Percentiles rank a stretch among this genome's conserved stretches.
phyloP scores from a whole-genome alignment of 1,140 invertebrate genomes.

The Sitodiplosis mosellana region DNA sequence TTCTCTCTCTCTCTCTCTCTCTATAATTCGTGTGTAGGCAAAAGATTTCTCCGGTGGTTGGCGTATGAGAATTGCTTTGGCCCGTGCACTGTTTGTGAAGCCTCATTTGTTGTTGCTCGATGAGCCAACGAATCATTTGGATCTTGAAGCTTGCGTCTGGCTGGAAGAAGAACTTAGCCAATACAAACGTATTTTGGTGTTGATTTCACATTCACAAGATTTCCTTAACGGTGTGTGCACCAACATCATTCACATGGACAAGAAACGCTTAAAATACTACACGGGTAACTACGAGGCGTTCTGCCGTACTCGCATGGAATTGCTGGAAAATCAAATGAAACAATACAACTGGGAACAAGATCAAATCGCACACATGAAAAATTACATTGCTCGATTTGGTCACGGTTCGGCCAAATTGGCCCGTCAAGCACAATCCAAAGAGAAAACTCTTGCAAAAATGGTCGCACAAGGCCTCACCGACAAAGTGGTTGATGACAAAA shows the following conservation, averaged over 20 bases:
- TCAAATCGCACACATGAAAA: slow-evolving; percentile 99
- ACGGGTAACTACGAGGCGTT: slow-evolving; percentile 95
- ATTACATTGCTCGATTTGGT: slow-evolving; percentile 98
- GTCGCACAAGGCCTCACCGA: slow-evolving; percentile 93
- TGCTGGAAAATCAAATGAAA: slow-evolving; percentile 97
- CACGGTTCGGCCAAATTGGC: slow-evolving; percentile 97
- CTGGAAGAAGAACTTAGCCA: slow-evolving; percentile 92
- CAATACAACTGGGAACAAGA: slow-evolving; percentile 99
- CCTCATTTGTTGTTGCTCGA: slow-evolving; percentile 87
- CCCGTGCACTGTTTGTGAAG: slow-evolving; percentile 77
- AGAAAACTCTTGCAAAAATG: slow-evolving; percentile 99
- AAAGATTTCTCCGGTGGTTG: slow-evolving; percentile 97
- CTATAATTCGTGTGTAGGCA: no score
- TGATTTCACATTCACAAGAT: slow-evolving; percentile 99
- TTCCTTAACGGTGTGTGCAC: slow-evolving; percentile 99
- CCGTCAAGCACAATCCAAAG: slow-evolving; percentile 95
- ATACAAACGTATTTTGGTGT: slow-evolving; percentile 93
- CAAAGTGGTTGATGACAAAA: slow-evolving; percentile 79
- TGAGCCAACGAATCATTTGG: slow-evolving; percentile 96
- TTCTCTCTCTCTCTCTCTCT: no score
- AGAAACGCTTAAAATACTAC: slow-evolving; percentile 88
- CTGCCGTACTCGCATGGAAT: slow-evolving; percentile 75
- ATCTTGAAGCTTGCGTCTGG: slow-evolving; percentile 99
- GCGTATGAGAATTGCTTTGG: slow-evolving; percentile 98
- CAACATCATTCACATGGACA: slow-evolving; percentile 92